These are phyloP conservation scores for Hassar affinis DNA, from an alignment of 2,113 vertebrate species.

Conservation along the genomic window DNA sequence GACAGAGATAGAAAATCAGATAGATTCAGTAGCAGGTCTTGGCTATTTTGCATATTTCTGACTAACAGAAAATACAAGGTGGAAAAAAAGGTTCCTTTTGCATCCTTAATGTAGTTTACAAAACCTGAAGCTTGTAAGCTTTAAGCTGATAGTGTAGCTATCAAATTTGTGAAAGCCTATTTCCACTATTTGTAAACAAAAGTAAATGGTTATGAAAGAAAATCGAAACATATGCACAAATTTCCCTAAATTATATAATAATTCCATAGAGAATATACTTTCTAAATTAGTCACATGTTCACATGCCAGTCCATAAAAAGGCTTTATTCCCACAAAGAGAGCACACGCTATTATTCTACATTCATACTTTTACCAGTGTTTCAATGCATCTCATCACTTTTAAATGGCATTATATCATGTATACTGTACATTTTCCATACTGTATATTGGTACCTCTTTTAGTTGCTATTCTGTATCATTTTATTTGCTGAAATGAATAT, in stretches of 20 bases:
- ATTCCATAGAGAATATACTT: background rate
- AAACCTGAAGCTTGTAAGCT: background rate
- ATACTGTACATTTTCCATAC: background rate
- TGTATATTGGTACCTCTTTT: background rate
- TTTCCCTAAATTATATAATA: background rate
- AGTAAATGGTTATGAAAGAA: background rate
- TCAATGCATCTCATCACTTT: background rate
- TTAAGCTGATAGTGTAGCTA: background rate
- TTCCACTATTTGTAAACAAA: background rate
- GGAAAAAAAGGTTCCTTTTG: background rate
- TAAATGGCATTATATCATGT: background rate
- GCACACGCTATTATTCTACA: background rate
- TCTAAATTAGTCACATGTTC: background rate
- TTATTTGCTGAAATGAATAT: background rate
- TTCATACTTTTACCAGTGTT: background rate
- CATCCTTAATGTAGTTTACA: background rate
- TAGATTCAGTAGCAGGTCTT: background rate
- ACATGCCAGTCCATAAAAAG: background rate
- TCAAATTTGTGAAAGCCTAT: background rate
- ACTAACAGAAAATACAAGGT: background rate
- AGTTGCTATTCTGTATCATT: too few species aligned
- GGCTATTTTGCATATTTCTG: background rate
- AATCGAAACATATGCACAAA: background rate
- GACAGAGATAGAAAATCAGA: background rate
- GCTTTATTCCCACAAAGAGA: background rate